Evolutionary conservation across 2,888 invertebrate species (phyloP).

Genomic region (Philopedon plagiatum): DNA sequence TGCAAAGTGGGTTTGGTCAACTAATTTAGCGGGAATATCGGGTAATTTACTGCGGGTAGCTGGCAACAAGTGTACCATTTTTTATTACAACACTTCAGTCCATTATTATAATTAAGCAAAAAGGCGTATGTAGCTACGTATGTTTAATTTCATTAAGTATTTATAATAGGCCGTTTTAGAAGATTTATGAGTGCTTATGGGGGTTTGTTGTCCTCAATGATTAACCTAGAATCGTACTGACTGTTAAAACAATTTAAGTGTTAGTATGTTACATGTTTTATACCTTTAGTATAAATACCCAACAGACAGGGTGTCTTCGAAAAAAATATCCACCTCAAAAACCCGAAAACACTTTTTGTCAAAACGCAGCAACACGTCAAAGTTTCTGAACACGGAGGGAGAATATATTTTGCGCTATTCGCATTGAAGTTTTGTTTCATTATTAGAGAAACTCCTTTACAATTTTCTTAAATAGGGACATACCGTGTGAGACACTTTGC

Average conservation of each 20-base stretch:
- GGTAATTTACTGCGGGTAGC: conserved; percentile 48
- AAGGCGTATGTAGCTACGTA: conserved; percentile 42
- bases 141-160: conserved; percentile 51
- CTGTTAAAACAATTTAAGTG: background rate
- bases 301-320: too few relatives aligned
- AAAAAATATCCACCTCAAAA: too few relatives aligned
- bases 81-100: conserved; percentile 50
- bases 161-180: conserved; percentile 44
- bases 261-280: too few relatives aligned
- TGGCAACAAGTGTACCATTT: conserved; percentile 50
- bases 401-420: too few relatives aligned
- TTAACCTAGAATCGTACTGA: conserved; percentile 24
- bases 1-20: conserved; percentile 45
- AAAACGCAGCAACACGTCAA: too few relatives aligned
- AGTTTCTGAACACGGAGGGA: too few relatives aligned
- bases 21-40: conserved; percentile 42
- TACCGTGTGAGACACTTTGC: too few relatives aligned
- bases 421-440: too few relatives aligned
- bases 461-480: too few relatives aligned
- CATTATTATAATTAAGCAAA: conserved; percentile 48
- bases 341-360: too few relatives aligned
- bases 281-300: too few relatives aligned
- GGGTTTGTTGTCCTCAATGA: conserved; percentile 3
- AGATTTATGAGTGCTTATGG: conserved; percentile 36
- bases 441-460: too few relatives aligned